Evolutionary conservation across 2,888 invertebrate species (phyloP), one percentile per base, ranked within the genome.

Genomic region (Apomyelois bistriatella): DNA sequence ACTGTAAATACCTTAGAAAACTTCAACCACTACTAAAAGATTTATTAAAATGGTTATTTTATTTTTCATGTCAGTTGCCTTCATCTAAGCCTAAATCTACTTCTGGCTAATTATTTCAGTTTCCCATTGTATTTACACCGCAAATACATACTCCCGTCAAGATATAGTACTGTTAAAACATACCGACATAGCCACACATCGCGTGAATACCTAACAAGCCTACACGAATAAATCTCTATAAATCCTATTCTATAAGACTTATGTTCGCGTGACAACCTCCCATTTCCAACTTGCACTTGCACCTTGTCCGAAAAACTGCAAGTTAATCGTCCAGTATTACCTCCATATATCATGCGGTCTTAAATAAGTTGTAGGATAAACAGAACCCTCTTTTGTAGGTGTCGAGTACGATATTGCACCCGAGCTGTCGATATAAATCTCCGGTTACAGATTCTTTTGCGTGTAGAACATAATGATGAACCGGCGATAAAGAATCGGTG

Each of bases 271-370:
- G 89, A 59, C 71, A 70, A 60, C 62, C 51, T 52, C 57, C 74
- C 74, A 81, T 87, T 76, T 66, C 64, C 79, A 71, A 57, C 60
- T 63, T 80, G 81, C 80, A 83, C 77, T 78, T 83, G 80, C 79
- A 47, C 10, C 41, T 17, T 69, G 68, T 71, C 69, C 62, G 68
- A 66, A 70, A 73, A 80, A 80, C 70, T 85, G 84, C 85, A 86
- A 85, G 85, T 85, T 86, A 85, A 87, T 85, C 77, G 75, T 70
- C 67, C 60, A 75, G 74, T 74, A 80, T 80, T 76, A 77, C 73
- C 30, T 13, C 68, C 55, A 78, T 84, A 74, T 72, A 83, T 86
- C 85, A 83, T 77, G 72, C 70, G 64, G 64, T 53, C 68, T 68
- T 65, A 62, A 70, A 63, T 68, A 66, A 64, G 69, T 64, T 67